phyloP scores from a whole-genome alignment of 2,888 invertebrate genomes.

The Barypeithes pellucidus region DNA sequence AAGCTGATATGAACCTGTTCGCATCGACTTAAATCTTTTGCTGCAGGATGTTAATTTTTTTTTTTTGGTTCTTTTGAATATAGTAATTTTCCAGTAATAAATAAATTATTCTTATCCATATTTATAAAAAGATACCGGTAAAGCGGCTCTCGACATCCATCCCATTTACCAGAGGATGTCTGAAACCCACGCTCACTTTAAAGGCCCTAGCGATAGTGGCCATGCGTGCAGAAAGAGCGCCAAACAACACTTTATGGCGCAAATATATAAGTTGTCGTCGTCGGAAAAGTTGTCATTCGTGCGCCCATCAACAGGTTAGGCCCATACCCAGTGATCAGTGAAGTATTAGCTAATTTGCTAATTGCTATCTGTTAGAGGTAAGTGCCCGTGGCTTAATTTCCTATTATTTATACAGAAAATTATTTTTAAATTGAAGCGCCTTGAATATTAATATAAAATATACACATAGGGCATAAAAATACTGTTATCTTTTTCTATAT shows the following conservation, averaged over 20 bases:
- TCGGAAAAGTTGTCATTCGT: constrained; percentile 43
- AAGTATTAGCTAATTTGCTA: constrained; percentile 15
- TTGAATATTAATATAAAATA: too few species aligned
- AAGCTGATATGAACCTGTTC: too few species aligned
- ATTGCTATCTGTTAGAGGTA: not conserved
- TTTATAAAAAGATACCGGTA: not conserved
- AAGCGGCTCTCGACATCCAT: not conserved
- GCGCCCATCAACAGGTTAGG: constrained; percentile 50
- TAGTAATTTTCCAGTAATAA: too few species aligned
- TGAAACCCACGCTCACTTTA: constrained; percentile 19
- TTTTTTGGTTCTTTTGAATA: too few species aligned
- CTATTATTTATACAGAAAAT: too few species aligned
- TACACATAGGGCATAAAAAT: too few species aligned
- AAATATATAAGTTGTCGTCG: constrained; percentile 48
- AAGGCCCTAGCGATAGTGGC: constrained; percentile 29
- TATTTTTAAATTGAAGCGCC: too few species aligned
- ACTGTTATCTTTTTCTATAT: too few species aligned
- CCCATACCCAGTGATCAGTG: constrained; percentile 21
- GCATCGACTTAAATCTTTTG: too few species aligned
- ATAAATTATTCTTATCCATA: too few species aligned
- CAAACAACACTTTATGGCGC: constrained; percentile 41
- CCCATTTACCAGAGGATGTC: constrained; percentile 22
- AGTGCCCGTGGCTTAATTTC: too few species aligned
- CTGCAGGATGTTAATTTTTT: too few species aligned
- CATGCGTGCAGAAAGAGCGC: constrained; percentile 50